Evolutionary conservation across 2,797 vertebrate genomes (phyloP), one percentile per base, ranked within the genome.

Genomic region (Bovichtus variegatus): DNA sequence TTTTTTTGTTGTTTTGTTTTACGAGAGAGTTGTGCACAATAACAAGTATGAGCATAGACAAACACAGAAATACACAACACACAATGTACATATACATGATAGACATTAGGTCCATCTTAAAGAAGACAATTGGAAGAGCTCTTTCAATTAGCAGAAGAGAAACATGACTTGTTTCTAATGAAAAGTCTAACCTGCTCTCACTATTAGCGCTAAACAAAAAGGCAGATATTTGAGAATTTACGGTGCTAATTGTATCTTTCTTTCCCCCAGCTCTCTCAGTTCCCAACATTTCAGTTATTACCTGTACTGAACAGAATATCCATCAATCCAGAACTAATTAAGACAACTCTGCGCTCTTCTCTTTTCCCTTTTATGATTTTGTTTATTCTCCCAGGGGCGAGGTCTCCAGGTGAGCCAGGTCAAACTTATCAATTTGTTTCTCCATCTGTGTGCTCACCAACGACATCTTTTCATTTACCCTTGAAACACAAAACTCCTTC

Each of bases 401-500:
- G 92, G 88, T 95, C 94, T 91, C 94, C 94, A 95, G 94, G 94
- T 95, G 92, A 94, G 94, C 88, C 84, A 80, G 89, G 88, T 94
- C 88, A 90, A 87, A 78, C 78, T 74, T 88, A 58, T 78, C 53
- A 31, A 2, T 49, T 25, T 31, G 21, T 65, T 65, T 72, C 44
- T 49, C 38, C 41, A 38, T 87, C 43, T 65, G 6, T 78, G 34
- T 71, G 23, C 41, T 83, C 76, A 79, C 65, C 11, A 49, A 43
- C 25, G 40, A 11, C 12, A 43, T 71, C 16, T 13, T 58, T 72
- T 81, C 82, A 81, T 85, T 84, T 43, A 41, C 58, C 71, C 51
- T 57, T 54, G 61, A 76, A 67, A 57, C 64, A 59, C 64, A 79
- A 41, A 54, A 36, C 44, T 43, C 9, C 66, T 67, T 71, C 41